Evolutionary conservation across 2,113 vertebrate species (phyloP).

Genomic region (Eptesicus fuscus): DNA sequence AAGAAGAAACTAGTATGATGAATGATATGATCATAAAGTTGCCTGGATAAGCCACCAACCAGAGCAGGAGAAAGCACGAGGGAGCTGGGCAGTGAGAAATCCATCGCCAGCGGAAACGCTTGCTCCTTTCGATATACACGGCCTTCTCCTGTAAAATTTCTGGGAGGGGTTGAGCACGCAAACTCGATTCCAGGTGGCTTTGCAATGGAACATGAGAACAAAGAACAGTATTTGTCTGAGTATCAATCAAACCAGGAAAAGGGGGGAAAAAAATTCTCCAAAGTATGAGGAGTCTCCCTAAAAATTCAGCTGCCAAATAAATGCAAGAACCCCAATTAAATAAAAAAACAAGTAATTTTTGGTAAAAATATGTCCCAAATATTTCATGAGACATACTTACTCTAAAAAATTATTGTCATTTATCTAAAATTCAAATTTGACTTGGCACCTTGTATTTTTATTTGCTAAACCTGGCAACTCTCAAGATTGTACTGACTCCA

Average conservation of each 20-base stretch:
- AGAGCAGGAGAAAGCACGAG: background rate
- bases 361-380: background rate
- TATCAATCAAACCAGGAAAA: background rate
- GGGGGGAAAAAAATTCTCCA: background rate
- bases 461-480: background rate
- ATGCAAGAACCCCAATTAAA: background rate
- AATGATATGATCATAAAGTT: constrained; percentile 27
- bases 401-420: background rate
- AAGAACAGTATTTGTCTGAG: background rate
- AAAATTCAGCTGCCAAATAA: background rate
- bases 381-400: background rate
- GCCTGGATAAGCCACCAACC: constrained; percentile 26
- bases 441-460: background rate
- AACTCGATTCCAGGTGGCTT: background rate
- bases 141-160: background rate
- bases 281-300: background rate
- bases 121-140: background rate
- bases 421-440: background rate
- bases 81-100: background rate
- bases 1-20: constrained; percentile 29
- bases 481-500: background rate
- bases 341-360: background rate
- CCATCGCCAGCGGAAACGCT: background rate
- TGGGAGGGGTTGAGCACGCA: background rate
- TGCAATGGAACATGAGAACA: background rate